Evolutionary conservation across 2,113 vertebrate genomes (phyloP), one percentile per base, ranked within the genome.

Genomic region (Ploceus nigricollis): DNA sequence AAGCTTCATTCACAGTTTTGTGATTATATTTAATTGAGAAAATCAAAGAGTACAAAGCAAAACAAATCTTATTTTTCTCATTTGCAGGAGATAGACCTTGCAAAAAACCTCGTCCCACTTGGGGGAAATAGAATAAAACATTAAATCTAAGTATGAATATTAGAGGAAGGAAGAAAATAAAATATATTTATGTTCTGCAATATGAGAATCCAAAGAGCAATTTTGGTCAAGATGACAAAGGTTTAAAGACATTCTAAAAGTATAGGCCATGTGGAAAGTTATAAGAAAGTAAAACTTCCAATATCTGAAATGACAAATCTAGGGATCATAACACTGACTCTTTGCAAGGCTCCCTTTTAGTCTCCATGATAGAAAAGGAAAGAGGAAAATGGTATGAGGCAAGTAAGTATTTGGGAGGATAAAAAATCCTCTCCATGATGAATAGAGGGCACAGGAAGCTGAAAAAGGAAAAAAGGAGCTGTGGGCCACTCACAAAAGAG

Each of bases 71-170:
- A 44, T 4, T 47, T 57, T 83, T 40, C 21, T 57, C 13, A 37
- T 57, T 69, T 80, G 30, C 21, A 27, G 39, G 64, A 80, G 15
- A 83, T 0, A 27, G 18, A 70, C 4, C 24, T 85, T 60, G 24
- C 27, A 73, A 65, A 81, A 35, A 63, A 2, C 0, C 0, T 15
- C 1, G 0, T 25, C 16, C 21, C 39, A 47, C 17, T 35, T 44
- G 27, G 18, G 24, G 61, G 35, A 87, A 78, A 89, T 3, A 14
- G n/a, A 91, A 40, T 35, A 73, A 84, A 94, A 27, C 15, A 84
- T 27, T 40, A 63, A 42, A 60, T 64, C 1, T 37, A 71, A 70
- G 18, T 23, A 33, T 10, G 11, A 71, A 23, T 60, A 80, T 21
- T 14, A 21, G 27, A 48, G 25, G 24, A 28, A 12, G 2, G 2